phyloP scores from a whole-genome alignment of 2,113 vertebrate genomes.

The Merops nubicus region DNA sequence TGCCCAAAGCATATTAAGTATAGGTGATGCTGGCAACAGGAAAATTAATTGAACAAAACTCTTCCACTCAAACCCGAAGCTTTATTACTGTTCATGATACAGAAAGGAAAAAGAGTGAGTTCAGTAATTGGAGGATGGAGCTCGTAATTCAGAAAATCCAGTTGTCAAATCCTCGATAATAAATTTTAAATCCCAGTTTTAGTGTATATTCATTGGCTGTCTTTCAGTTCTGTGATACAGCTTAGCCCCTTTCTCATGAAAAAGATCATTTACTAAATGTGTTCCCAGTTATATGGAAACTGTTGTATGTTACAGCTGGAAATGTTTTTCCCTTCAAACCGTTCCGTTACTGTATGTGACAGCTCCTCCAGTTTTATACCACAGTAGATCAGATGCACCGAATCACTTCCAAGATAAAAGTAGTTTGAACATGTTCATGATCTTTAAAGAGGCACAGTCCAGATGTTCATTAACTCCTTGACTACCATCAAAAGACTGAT shows the following conservation, averaged over 20 bases:
- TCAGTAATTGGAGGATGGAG: not conserved
- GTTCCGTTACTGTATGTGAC: not conserved
- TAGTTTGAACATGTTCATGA: not conserved
- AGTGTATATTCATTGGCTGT: not conserved
- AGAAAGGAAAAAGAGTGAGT: not conserved
- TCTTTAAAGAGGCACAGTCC: slow-evolving; percentile 24
- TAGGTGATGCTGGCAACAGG: not conserved
- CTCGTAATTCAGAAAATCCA: slow-evolving; percentile 3
- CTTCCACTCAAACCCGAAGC: not conserved
- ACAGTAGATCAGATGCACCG: not conserved
- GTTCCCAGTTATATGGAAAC: not conserved
- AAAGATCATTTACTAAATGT: not conserved
- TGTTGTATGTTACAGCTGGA: slow-evolving; percentile 33
- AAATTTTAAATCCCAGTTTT: not conserved
- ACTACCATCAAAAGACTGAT: not conserved
- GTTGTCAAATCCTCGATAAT: slow-evolving; percentile 11
- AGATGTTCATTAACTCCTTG: slow-evolving; percentile 35
- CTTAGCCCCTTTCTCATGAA: not conserved
- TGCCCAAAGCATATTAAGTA: not conserved
- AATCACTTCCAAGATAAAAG: slow-evolving; percentile 23
- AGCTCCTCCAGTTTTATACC: slow-evolving; percentile 21
- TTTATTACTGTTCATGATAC: not conserved
- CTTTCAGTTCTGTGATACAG: not conserved
- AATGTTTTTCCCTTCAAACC: slow-evolving; percentile 41
- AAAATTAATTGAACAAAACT: not conserved